Base-by-base conservation (phyloP, 2,888 invertebrate genomes). In the Mythimna lalbum region DNA sequence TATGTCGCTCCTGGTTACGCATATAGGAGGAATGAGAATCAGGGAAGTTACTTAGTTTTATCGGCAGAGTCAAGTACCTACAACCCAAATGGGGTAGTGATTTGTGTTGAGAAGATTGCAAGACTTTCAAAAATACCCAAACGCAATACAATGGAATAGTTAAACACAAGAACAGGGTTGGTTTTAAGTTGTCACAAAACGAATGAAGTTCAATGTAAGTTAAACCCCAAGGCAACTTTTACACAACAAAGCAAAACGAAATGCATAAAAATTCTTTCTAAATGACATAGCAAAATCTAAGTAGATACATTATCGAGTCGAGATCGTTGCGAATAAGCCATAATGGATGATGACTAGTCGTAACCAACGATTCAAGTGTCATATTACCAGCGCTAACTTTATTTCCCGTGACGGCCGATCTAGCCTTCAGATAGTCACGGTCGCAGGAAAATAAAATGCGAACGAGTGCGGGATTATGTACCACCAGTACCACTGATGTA, bases 271-370 rank as follows among this genome's bases (percentile, higher is more conserved):
- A 75, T 76, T 83, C 66, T 84, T 81, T 86, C 78, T 80, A 83
- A 86, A 87, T 89, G 89, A 90, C 85, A 82, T 80, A 82, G 89
- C 89, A 86, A 82, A 83, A 88, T 71, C 81, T 70, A 81, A 85
- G 81, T 77, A 82, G 85, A 86, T 85, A 82, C 85, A 89, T 86
- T 90, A 88, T 87, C 77, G 52, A 69, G 71, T 79, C 80, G 78
- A 83, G 84, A 87, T 86, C 86, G 84, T 86, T 86, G 86, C 87
- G 86, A 88, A 89, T 85, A 86, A 87, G 85, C 86, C 87, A 89
- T 90, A 91, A 90, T 88, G 88, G 88, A 88, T 82, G 89, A 91
- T 92, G 93, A 93, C 91, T 92, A 72, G 86, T 76, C 84, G 78
- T 81, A 84, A 82, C 80, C 80, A 77, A 83, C 84, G 80, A 81